These are phyloP conservation scores for Villa cingulata DNA, from an alignment of 2,888 invertebrate species.

Conservation along the genomic window DNA sequence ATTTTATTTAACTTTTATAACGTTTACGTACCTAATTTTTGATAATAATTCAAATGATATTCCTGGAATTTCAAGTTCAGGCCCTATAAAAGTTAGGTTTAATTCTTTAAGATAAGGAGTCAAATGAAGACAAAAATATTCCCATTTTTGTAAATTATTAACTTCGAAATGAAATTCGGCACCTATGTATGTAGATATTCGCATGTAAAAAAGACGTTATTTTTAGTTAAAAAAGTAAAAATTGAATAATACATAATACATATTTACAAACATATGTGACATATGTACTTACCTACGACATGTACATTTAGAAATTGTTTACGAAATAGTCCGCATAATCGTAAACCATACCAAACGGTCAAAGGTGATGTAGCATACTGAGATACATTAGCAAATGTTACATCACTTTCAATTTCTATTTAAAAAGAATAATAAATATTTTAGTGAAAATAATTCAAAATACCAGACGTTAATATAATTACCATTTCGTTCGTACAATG, in stretches of 20 bases:
- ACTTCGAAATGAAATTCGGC: constrained; percentile 62
- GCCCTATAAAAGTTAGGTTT: constrained; percentile 48
- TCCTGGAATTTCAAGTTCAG: constrained; percentile 46
- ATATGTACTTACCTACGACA: constrained; percentile 24
- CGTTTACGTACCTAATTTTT: constrained; percentile 39
- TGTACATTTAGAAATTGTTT: constrained; percentile 26
- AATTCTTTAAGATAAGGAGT: constrained; percentile 42
- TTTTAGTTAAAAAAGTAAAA: no score
- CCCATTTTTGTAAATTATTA: constrained; percentile 54
- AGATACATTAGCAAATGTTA: constrained; percentile 48
- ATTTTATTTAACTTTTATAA: not conserved
- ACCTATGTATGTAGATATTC: constrained; percentile 37
- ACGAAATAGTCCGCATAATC: constrained; percentile 24
- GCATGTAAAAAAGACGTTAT: no score
- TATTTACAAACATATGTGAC: no score
- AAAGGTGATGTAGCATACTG: constrained; percentile 52
- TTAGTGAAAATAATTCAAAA: no score
- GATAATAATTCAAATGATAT: constrained; percentile 43
- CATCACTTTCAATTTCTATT: constrained; percentile 30
- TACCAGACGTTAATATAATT: not conserved
- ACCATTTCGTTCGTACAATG: not conserved
- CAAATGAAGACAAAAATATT: constrained; percentile 52
- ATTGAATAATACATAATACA: no score
- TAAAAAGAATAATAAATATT: no score
- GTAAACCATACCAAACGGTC: constrained; percentile 45